These are phyloP conservation scores for Dipodomys stephensi DNA, from an alignment of 2,113 vertebrate genomes.

Conservation along the genomic window DNA sequence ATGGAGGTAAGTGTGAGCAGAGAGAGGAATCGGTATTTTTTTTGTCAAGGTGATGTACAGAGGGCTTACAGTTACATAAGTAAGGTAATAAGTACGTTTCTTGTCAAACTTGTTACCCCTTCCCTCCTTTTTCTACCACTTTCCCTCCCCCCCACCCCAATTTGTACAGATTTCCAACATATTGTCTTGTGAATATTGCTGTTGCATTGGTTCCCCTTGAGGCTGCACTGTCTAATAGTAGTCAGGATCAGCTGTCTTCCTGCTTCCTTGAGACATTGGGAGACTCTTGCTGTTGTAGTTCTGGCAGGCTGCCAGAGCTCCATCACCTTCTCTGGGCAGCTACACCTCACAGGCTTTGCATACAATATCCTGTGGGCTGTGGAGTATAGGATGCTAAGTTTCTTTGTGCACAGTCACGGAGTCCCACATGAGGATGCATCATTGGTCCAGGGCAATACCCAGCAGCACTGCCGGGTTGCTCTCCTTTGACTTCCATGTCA, in stretches of 20 bases:
- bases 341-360: not conserved
- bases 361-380: rapidly evolving
- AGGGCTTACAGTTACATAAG: too few relatives aligned
- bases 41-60: too few relatives aligned
- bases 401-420: not conserved
- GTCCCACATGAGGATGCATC: not conserved
- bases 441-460: not conserved
- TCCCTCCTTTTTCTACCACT: too few relatives aligned
- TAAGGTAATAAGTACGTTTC: too few relatives aligned
- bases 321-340: not conserved
- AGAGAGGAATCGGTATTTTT: not conserved
- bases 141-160: too few relatives aligned
- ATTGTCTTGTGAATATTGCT: too few relatives aligned
- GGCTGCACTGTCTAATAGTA: rapidly evolving
- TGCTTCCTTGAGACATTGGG: not conserved
- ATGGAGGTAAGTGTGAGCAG: not conserved
- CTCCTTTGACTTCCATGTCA: not conserved
- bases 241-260: not conserved
- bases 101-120: too few relatives aligned
- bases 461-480: not conserved
- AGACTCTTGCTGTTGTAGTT: not conserved
- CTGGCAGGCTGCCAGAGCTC: not conserved
- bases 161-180: too few relatives aligned
- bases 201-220: too few relatives aligned
- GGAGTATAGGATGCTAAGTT: rapidly evolving